phyloP scores from a whole-genome alignment of 2,888 invertebrate species.

The Barypeithes pellucidus region DNA sequence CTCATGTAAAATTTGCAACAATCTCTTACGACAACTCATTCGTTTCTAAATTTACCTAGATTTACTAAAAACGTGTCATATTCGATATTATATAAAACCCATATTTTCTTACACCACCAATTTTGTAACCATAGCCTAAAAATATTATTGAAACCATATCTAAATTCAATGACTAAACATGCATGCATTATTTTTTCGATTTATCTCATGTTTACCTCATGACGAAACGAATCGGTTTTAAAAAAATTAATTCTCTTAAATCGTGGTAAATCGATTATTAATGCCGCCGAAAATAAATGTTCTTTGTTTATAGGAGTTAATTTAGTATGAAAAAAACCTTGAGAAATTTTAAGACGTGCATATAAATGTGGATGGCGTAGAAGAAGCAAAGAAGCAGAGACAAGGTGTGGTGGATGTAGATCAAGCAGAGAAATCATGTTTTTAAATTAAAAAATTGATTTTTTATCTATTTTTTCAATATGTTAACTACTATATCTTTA shows the following conservation, averaged over 20 bases:
- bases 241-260: slow-evolving; percentile 45
- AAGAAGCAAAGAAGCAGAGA: background rate
- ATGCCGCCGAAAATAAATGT: slow-evolving; percentile 41
- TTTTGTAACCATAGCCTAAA: slow-evolving; percentile 41
- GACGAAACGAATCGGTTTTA: slow-evolving; percentile 31
- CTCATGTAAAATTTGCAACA: background rate
- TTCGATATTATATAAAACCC: slow-evolving; percentile 38
- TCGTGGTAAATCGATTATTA: slow-evolving; percentile 45
- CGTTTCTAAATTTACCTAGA: slow-evolving; percentile 45
- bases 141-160: slow-evolving; percentile 42
- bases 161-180: slow-evolving; percentile 40
- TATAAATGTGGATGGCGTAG: background rate
- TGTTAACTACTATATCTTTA: too few relatives aligned
- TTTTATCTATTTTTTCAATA: too few relatives aligned
- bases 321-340: slow-evolving; percentile 31
- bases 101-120: slow-evolving; percentile 43
- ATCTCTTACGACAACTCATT: slow-evolving; percentile 32
- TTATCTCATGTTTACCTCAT: slow-evolving; percentile 32
- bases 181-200: slow-evolving; percentile 30
- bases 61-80: slow-evolving; percentile 29
- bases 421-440: too few relatives aligned
- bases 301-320: slow-evolving; percentile 39
- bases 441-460: too few relatives aligned
- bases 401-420: too few relatives aligned
- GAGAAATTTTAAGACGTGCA: slow-evolving; percentile 5